phyloP scores from a whole-genome alignment of 2,888 invertebrate species.

The Acronicta psi region DNA sequence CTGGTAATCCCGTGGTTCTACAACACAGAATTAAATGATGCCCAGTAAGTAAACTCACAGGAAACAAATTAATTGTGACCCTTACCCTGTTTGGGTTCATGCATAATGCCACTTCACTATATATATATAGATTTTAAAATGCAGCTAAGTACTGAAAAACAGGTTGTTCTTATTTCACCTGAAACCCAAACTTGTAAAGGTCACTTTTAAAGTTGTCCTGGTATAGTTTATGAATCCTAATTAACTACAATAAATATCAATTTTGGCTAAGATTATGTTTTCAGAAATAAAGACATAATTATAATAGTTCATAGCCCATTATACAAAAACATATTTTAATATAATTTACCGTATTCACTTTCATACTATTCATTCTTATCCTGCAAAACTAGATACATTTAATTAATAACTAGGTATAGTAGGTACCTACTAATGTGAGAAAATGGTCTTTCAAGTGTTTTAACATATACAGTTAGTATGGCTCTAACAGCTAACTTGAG shows the following conservation, averaged over 20 bases:
- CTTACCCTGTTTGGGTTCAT: background rate
- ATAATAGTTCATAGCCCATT: conserved; percentile 50
- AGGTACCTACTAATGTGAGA: conserved; percentile 3
- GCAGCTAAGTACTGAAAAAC: too few species aligned
- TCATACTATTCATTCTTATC: conserved; percentile 16
- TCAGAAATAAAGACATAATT: conserved; percentile 24
- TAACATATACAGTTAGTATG: background rate
- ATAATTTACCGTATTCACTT: conserved; percentile 11
- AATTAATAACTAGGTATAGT: conserved; percentile 21
- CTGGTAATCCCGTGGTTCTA: conserved; percentile 8
- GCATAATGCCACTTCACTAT: too few species aligned
- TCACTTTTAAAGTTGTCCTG: conserved; percentile 11
- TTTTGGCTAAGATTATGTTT: conserved; percentile 56
- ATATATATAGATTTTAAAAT: too few species aligned
- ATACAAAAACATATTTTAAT: conserved; percentile 24
- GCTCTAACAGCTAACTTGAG: background rate
- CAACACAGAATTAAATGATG: conserved; percentile 18
- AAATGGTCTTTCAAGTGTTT: background rate
- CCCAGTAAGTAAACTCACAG: conserved; percentile 10
- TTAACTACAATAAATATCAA: conserved; percentile 60
- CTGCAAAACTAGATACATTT: conserved; percentile 17
- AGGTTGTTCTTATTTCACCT: background rate
- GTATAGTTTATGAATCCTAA: conserved; percentile 24
- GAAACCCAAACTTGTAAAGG: background rate
- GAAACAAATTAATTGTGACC: conserved; percentile 24